Conservation (phyloP, 2,113 vertebrate species). For the Tachysurus vachellii region DNA sequence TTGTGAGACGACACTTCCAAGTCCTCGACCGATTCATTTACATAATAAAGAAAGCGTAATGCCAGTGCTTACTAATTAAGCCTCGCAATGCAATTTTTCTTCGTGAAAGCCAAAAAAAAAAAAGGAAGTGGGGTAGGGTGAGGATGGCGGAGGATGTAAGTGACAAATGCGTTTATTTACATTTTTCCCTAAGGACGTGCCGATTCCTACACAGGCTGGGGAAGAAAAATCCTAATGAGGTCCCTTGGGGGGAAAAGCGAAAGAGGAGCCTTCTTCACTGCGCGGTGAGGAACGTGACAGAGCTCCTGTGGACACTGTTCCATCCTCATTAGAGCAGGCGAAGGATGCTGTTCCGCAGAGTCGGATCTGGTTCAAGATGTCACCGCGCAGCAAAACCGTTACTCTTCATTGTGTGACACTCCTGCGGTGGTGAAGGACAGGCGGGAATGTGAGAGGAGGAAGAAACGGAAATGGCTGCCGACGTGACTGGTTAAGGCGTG, state of each 20-base stretch:
- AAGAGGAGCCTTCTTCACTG: slow-evolving; percentile 41
- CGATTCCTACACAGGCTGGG: slow-evolving; percentile 52
- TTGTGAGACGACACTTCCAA: slow-evolving; percentile 57
- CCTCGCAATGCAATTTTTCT: slow-evolving; percentile 60
- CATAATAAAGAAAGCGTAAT: slow-evolving; percentile 64
- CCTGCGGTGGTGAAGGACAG: slow-evolving; percentile 41
- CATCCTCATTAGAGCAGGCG: slow-evolving; percentile 61
- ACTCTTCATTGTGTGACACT: slow-evolving; percentile 46
- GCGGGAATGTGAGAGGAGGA: not conserved
- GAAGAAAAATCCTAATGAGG: slow-evolving; percentile 58
- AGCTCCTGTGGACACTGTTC: slow-evolving; percentile 56
- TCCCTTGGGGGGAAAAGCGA: slow-evolving; percentile 51
- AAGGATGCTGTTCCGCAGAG: slow-evolving; percentile 38
- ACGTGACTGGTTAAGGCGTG: slow-evolving; percentile 27
- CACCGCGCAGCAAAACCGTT: slow-evolving; percentile 43
- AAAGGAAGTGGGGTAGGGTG: slow-evolving; percentile 6
- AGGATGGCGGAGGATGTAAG: slow-evolving; percentile 40
- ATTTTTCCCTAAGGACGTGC: slow-evolving; percentile 58
- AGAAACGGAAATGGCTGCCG: slow-evolving; percentile 35
- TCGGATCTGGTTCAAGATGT: slow-evolving; percentile 49
- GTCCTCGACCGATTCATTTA: slow-evolving; percentile 58
- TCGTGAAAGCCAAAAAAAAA: slow-evolving; percentile 33
- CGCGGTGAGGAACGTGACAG: slow-evolving; percentile 51
- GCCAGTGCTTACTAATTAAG: slow-evolving; percentile 64
- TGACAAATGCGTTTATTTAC: slow-evolving; percentile 63